Evolutionary conservation across 2,888 invertebrate species (phyloP).

Genomic region (Drosophila cracens): DNA sequence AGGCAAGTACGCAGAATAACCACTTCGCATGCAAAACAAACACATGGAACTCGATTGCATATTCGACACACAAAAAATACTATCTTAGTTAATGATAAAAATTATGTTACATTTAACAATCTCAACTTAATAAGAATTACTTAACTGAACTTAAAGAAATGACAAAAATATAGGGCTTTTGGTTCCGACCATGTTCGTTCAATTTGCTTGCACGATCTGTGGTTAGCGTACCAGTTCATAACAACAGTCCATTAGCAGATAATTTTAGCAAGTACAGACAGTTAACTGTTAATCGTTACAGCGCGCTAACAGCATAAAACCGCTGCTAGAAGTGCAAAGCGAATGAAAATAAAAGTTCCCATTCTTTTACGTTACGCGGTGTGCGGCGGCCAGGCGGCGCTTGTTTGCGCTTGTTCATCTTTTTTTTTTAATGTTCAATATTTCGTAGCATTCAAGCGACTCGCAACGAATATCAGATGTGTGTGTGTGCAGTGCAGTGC

Average conservation of each 20-base stretch:
- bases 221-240: conserved; percentile 27
- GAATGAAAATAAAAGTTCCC: conserved; percentile 41
- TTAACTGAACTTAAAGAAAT: not conserved
- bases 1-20: conserved; percentile 5
- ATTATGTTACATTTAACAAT: not conserved
- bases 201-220: not conserved
- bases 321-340: conserved; percentile 36
- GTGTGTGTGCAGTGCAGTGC: conserved; percentile 12
- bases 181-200: not conserved
- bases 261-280: conserved; percentile 21
- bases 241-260: conserved; percentile 11
- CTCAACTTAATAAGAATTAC: not conserved
- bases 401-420: conserved; percentile 52
- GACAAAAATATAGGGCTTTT: not conserved
- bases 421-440: conserved; percentile 32
- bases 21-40: not conserved
- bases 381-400: conserved; percentile 60
- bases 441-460: conserved; percentile 36
- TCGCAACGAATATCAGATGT: conserved; percentile 22
- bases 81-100: not conserved
- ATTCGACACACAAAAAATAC: not conserved
- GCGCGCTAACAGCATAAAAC: conserved; percentile 27
- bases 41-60: not conserved
- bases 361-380: conserved; percentile 58
- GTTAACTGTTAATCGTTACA: conserved; percentile 29